Conservation (phyloP, 2,888 invertebrate species). For the Drosophila borealis region DNA sequence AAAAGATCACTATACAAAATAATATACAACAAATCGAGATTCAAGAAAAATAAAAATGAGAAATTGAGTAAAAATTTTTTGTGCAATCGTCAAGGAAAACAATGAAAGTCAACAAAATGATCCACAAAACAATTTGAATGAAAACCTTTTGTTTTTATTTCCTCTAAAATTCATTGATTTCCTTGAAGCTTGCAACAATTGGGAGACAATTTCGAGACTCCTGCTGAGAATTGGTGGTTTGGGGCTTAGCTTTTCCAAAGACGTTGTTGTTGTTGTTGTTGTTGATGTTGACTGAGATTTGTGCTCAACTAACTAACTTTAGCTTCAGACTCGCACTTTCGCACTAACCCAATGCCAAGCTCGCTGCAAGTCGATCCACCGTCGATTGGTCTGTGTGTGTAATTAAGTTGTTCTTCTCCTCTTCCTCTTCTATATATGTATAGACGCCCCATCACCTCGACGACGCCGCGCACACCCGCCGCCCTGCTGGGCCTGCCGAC, state of each 20-base stretch:
- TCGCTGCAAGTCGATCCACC: constrained; percentile 33
- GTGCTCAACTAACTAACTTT: constrained; percentile 78
- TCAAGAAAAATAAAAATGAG: not conserved
- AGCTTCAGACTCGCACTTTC: constrained; percentile 63
- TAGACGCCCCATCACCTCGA: constrained; percentile 84
- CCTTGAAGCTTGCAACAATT: constrained; percentile 39
- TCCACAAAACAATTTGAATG: not conserved
- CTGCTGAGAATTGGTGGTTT: constrained; percentile 75
- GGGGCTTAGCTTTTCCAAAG: constrained; percentile 82
- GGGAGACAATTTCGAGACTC: constrained; percentile 22
- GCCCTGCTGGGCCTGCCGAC: constrained; percentile 58
- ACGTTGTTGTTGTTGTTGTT: constrained; percentile 48
- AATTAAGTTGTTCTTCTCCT: not conserved
- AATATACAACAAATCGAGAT: constrained; percentile 19
- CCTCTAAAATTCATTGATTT: not conserved
- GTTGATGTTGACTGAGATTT: constrained; percentile 65
- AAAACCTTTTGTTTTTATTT: not conserved
- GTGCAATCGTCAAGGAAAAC: constrained; percentile 31
- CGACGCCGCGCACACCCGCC: constrained; percentile 73
- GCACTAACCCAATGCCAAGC: constrained; percentile 67
- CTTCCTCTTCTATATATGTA: not conserved
- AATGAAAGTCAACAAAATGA: not conserved
- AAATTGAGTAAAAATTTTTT: constrained; percentile 14
- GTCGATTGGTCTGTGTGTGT: not conserved
- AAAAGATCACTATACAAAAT: constrained; percentile 23